These are phyloP conservation scores for Miniopterus natalensis DNA, from an alignment of 2,113 vertebrate species.

Conservation along the genomic window DNA sequence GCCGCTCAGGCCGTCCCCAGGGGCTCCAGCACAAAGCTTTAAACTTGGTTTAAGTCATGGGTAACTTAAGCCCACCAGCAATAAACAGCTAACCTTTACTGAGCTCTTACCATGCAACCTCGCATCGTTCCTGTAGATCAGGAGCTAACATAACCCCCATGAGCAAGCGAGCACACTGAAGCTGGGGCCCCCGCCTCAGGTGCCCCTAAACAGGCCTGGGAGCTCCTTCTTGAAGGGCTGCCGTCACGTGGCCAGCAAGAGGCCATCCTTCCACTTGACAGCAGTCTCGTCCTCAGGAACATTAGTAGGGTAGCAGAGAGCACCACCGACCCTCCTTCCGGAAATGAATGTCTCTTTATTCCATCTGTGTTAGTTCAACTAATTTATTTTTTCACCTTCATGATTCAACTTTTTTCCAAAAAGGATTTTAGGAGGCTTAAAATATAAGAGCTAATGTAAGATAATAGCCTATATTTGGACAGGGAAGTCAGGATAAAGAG, in stretches of 20 bases:
- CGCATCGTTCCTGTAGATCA: too few species aligned
- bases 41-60: not conserved
- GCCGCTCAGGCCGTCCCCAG: not conserved
- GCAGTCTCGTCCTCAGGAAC: not conserved
- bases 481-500: not conserved
- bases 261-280: not conserved
- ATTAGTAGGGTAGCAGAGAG: not conserved
- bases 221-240: not conserved
- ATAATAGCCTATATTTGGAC: not conserved
- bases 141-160: not conserved
- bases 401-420: slow-evolving; percentile 39
- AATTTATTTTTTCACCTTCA: not conserved
- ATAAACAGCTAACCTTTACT: not conserved
- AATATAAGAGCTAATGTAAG: not conserved
- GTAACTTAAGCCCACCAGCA: not conserved
- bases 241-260: not conserved
- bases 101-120: not conserved
- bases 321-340: not conserved
- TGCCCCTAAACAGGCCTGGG: not conserved
- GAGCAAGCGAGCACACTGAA: not conserved
- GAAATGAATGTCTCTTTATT: slow-evolving; percentile 13
- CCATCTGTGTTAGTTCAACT: not conserved
- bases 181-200: not conserved
- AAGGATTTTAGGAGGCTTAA: slow-evolving; percentile 7
- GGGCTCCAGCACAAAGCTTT: not conserved